Percentiles rank a stretch among this genome's conserved stretches.
Conservation (phyloP, 2,797 vertebrate genomes). For the Dicrostonyx torquatus region DNA sequence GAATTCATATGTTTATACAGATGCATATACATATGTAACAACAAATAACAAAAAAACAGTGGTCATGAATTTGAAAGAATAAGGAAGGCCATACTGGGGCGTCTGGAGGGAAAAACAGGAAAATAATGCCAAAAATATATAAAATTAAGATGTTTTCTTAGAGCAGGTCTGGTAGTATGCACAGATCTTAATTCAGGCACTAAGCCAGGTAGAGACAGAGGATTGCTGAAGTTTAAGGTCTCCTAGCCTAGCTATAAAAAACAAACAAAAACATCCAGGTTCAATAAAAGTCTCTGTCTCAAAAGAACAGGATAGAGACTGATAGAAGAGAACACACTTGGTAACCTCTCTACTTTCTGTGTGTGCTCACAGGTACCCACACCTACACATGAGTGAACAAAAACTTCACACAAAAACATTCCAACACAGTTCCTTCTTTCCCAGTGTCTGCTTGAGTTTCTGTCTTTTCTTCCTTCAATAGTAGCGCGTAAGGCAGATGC, state of each 20-base stretch:
- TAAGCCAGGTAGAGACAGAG: neutral
- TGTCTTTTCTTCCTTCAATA: neutral
- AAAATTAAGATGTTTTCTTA: neutral
- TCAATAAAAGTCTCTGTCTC: neutral
- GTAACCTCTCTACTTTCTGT: neutral
- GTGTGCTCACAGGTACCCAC: neutral
- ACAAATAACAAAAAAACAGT: neutral
- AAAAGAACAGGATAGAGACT: neutral
- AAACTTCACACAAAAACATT: neutral
- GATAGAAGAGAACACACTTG: neutral
- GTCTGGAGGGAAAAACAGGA: neutral
- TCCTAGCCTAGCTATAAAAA: neutral
- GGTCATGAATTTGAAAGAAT: neutral
- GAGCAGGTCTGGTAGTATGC: neutral
- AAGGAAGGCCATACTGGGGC: neutral
- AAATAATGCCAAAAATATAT: neutral
- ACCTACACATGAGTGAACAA: neutral
- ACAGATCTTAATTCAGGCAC: neutral
- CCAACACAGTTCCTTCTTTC: neutral
- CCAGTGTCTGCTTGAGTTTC: too few relatives aligned
- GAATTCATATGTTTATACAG: neutral
- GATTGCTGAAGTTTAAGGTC: neutral
- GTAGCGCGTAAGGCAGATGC: neutral
- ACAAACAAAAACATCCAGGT: neutral
- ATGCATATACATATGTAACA: neutral